Base-by-base conservation (phyloP, 2,113 vertebrate genomes). In the Tragelaphus scriptus region DNA sequence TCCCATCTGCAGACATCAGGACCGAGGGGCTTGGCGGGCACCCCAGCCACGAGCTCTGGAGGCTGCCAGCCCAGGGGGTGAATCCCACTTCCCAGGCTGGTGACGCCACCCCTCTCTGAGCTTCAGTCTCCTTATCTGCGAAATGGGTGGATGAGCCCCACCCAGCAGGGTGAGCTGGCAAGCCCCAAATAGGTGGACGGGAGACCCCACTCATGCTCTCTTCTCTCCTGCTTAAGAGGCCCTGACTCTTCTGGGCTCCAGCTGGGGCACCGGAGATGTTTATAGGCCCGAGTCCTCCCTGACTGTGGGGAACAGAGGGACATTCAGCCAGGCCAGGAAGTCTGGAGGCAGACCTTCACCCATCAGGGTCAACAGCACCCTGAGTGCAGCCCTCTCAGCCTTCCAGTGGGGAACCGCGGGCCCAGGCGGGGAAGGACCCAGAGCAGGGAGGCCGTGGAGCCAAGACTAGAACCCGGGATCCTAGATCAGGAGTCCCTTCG, bases 121-220 rank as follows among this genome's bases (percentile, higher is more conserved):
- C 61, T 6, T 26, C 11, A 26, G 77, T 55, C 17, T 87, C 53
- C 44, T 53, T 49, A 9, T 85, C 93, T 82, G 25, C 56, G 82
- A n/a, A 86, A 11, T 36, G 55, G 65, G 55, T 26, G 7, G 21
- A 0, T 14, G 80, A 26, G 44, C 25, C 58, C 77, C 5, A 16
- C 86, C 86, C 65, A n/a, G 59, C 53, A 25, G 26, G 59, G 55
- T 68, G 51, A 28, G 56, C n/a, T 30, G 49, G 36, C 9, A 13
- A 30, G 4, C 36, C 55, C 87, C 63, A 56, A 21, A 7, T 0
- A 16, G 19, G 19, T 36, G 30, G 23, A 0, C 2, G 2, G 16
- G 30, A 40, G 85, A 19, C 56, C 14, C 32, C 11, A 32, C 26
- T 53, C 77, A 2, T 0, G 47, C 21, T 11, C 11, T 81, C 53